Base-by-base conservation (phyloP, 1,140 invertebrate genomes). In the Drosophila nigromelanica region DNA sequence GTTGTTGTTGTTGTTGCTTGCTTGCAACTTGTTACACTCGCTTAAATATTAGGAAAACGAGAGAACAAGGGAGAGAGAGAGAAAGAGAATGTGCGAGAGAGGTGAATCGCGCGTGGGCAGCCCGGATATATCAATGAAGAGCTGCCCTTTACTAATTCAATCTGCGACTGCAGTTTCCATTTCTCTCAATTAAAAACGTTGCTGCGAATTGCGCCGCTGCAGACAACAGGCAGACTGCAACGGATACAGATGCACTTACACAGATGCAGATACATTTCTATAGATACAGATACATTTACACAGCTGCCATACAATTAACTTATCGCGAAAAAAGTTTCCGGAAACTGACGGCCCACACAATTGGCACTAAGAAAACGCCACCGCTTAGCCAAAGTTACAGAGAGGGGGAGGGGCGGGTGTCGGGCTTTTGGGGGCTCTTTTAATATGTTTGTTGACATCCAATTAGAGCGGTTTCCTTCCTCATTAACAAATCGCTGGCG, bases 391-490 rank as follows among this genome's bases (percentile, higher is more conserved):
- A 54, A 4, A 4, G 27, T 6, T 15, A 52, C 11, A 21, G 33
- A 4, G 33, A 21, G 24, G 47, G 50, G n/a, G 45, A 18, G n/a
- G 11, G n/a, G 11, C 4, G 11, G 15, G 35, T 24, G 10, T 4
- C 8, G 10, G 14, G 18, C 30, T 58, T 24, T 8, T 12, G 56
- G 54, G 27, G 51, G 2, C 27, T 30, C 33, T 7, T 73, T 80
- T 89, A 89, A 83, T 89, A 89, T 89, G 83, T 89, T 87, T 89
- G 83, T 89, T 89, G 83, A 89, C 83, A 89, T 80, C 83, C 83
- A 89, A 89, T 89, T 89, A 89, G 73, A 89, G 79, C 83, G 83
- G 89, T 89, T 89, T 89, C 83, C 83, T 89, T 89, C 83, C 83
- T 89, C 85, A 89, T 89, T 89, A 89, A 89, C 76, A 89, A 62